Evolutionary conservation across 2,888 invertebrate genomes (phyloP).

Genomic region (Chloromyia formosa): DNA sequence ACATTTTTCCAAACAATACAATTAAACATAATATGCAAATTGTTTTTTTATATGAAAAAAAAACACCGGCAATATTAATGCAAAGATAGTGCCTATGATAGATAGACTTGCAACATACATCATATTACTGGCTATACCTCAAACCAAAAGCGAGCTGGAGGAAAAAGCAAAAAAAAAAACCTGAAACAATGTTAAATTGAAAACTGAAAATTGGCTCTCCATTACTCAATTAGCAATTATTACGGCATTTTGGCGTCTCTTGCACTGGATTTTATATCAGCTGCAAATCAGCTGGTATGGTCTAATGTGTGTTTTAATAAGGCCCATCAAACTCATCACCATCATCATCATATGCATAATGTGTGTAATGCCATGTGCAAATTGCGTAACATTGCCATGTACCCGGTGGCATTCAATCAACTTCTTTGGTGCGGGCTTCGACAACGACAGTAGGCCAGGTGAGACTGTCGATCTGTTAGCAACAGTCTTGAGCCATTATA

Average conservation of each 20-base stretch:
- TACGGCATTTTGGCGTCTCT: slow-evolving; percentile 16
- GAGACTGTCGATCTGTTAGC: not conserved
- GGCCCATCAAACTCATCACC: not conserved
- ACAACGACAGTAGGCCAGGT: slow-evolving; percentile 9
- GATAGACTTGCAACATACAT: not conserved
- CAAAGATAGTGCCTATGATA: not conserved
- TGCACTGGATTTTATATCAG: not conserved
- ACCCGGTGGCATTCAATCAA: not conserved
- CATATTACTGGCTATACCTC: too few relatives aligned
- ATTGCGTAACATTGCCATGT: slow-evolving; percentile 3
- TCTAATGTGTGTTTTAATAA: slow-evolving; percentile 27
- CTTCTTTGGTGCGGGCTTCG: too few relatives aligned
- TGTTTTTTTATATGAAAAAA: not conserved
- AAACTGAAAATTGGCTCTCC: slow-evolving; percentile 31
- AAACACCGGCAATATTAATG: not conserved
- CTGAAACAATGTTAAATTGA: slow-evolving; percentile 31
- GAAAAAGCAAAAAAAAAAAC: not conserved
- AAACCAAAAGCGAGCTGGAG: not conserved
- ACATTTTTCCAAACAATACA: not conserved
- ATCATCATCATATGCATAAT: slow-evolving; percentile 14
- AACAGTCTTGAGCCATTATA: too few relatives aligned
- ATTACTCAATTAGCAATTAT: slow-evolving; percentile 23
- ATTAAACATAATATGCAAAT: slow-evolving; percentile 5
- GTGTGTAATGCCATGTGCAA: slow-evolving; percentile 1
- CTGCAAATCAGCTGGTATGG: not conserved